phyloP scores from a whole-genome alignment of 53 echinoderm and acorn worm species.

The Holothuria scabra region DNA sequence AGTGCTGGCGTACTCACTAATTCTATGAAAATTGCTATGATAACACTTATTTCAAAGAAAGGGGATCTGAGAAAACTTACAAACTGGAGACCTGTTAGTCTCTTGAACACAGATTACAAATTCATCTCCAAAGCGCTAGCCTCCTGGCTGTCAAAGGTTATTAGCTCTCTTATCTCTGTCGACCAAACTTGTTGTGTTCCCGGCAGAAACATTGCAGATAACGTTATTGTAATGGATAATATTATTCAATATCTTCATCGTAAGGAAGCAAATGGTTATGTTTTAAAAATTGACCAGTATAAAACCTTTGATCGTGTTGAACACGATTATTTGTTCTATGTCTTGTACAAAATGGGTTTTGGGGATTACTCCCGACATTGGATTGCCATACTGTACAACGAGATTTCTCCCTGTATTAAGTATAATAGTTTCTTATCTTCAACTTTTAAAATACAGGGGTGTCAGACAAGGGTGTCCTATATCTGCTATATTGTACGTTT shows the following conservation, averaged over 20 bases:
- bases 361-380: no score
- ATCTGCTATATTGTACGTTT: neutral
- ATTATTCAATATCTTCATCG: conserved; percentile 35
- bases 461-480: conserved; percentile 11
- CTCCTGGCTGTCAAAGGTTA: conserved; percentile 13
- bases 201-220: conserved; percentile 33
- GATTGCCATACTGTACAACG: neutral
- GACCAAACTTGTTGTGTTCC: conserved; percentile 51
- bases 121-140: conserved; percentile 54
- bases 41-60: conserved; percentile 14
- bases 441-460: neutral
- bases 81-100: conserved; percentile 62
- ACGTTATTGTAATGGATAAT: conserved; percentile 15
- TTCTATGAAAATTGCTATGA: neutral
- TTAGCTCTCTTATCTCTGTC: conserved; percentile 10
- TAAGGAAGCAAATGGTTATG: conserved; percentile 1
- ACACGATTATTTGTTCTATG: neutral
- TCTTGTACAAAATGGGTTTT: neutral
- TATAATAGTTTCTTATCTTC: neutral
- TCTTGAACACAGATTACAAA: conserved; percentile 63
- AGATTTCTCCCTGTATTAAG: neutral
- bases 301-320: conserved; percentile 1
- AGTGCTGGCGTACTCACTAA: neutral
- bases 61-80: neutral
- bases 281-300: neutral